These are phyloP conservation scores for Onthophagus taurus DNA, from an alignment of 1,140 invertebrate genomes.

Conservation along the genomic window DNA sequence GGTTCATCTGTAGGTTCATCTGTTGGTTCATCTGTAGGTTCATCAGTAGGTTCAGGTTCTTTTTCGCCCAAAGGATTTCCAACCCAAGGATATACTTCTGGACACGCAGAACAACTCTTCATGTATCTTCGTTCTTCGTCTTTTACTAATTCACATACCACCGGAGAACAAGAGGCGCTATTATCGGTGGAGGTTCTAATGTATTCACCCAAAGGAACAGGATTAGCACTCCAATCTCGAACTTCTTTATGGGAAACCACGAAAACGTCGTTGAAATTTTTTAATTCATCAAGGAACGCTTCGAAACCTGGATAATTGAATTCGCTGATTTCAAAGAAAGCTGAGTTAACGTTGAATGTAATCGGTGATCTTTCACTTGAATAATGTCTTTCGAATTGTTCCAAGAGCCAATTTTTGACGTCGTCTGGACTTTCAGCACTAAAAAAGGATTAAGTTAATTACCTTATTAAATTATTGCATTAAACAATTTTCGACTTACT, in stretches of 20 bases:
- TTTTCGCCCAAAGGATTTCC: slow-evolving; percentile 36
- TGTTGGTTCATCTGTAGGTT: too few species aligned
- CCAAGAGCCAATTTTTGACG: slow-evolving; percentile 23
- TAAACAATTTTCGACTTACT: slow-evolving; percentile 37
- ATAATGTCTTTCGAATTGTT: slow-evolving; percentile 18
- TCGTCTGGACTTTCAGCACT: slow-evolving; percentile 20
- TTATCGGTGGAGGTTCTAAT: slow-evolving; percentile 18
- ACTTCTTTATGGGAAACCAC: slow-evolving; percentile 26
- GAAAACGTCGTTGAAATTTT: slow-evolving; percentile 18
- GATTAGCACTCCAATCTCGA: slow-evolving; percentile 26
- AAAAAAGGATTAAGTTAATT: too few species aligned
- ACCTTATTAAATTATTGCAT: too few species aligned
- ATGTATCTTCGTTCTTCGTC: slow-evolving; percentile 35
- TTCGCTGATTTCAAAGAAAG: slow-evolving; percentile 18
- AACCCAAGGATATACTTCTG: slow-evolving; percentile 39
- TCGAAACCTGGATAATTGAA: slow-evolving; percentile 19
- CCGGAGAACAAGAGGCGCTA: slow-evolving; percentile 25
- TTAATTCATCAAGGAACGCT: slow-evolving; percentile 20
- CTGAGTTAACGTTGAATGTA: slow-evolving; percentile 20
- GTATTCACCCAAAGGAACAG: slow-evolving; percentile 13
- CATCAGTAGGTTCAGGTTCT: too few species aligned
- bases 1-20: too few species aligned
- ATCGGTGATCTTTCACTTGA: slow-evolving; percentile 21
- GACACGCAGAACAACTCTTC: slow-evolving; percentile 38
- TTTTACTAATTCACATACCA: slow-evolving; percentile 33